Evolutionary conservation across 2,888 invertebrate genomes (phyloP).

Genomic region (Andrena camellia): DNA sequence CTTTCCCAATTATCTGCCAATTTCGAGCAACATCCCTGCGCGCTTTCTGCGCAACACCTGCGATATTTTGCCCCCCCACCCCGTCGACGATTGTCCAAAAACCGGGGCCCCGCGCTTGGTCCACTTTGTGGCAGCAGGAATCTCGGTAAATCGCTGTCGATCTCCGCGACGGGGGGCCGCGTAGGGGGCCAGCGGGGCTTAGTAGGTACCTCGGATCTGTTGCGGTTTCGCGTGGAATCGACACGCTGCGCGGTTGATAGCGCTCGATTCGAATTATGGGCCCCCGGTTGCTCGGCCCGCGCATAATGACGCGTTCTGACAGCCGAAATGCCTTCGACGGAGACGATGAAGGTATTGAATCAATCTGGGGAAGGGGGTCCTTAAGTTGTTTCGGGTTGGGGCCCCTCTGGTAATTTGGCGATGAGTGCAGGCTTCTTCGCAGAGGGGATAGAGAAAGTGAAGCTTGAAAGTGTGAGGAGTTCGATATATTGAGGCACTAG

Average conservation of each 20-base stretch:
- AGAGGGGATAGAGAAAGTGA: too few species aligned
- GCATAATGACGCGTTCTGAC: neutral
- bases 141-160: neutral
- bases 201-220: neutral
- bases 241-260: too few species aligned
- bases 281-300: neutral
- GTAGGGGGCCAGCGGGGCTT: neutral
- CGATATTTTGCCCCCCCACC: neutral
- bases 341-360: too few species aligned
- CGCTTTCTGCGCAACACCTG: neutral
- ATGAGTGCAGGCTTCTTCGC: too few species aligned
- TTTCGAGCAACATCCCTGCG: slow-evolving; percentile 19
- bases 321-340: neutral
- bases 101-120: too few species aligned
- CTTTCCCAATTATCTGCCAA: slow-evolving; percentile 1
- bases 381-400: too few species aligned
- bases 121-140: neutral
- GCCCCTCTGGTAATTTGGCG: too few species aligned
- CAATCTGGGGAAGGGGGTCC: too few species aligned
- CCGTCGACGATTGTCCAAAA: neutral
- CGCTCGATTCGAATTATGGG: neutral
- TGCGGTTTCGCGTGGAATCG: slow-evolving; percentile 1
- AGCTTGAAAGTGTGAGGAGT: too few species aligned
- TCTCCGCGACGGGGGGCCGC: neutral
- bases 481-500: too few species aligned